phyloP scores from a whole-genome alignment of 2,797 vertebrate species.

The Coracias cyanogaster region DNA sequence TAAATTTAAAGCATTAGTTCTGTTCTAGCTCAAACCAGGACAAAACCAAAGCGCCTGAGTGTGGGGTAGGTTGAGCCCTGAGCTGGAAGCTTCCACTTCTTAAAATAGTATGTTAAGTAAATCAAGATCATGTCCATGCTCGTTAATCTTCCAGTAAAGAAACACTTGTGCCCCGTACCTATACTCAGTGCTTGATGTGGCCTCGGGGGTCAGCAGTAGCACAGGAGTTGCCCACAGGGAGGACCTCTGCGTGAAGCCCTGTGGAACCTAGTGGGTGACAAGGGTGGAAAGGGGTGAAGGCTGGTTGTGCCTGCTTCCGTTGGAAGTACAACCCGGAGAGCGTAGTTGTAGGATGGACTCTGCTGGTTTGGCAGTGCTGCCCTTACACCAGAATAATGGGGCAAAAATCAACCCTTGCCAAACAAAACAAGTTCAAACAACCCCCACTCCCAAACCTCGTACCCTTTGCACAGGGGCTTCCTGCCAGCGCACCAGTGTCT shows the following conservation, averaged over 20 bases:
- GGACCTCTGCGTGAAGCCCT: neutral
- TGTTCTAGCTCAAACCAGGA: too few relatives aligned
- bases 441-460: fast-evolving
- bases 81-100: neutral
- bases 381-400: neutral
- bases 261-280: fast-evolving
- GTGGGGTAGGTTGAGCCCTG: neutral
- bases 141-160: neutral
- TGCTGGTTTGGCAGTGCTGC: neutral
- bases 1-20: too few relatives aligned
- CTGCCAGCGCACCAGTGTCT: neutral
- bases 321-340: neutral
- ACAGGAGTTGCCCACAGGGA: neutral
- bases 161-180: neutral
- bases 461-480: neutral
- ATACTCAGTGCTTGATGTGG: neutral
- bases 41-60: neutral
- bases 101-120: neutral
- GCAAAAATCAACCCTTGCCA: neutral
- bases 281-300: neutral
- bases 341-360: neutral
- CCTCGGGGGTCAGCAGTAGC: neutral
- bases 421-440: neutral
- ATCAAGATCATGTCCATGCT: neutral
- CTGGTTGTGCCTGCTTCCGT: fast-evolving